Evolutionary conservation across 2,113 vertebrate species (phyloP).

Genomic region (Eudyptes chrysolophus): DNA sequence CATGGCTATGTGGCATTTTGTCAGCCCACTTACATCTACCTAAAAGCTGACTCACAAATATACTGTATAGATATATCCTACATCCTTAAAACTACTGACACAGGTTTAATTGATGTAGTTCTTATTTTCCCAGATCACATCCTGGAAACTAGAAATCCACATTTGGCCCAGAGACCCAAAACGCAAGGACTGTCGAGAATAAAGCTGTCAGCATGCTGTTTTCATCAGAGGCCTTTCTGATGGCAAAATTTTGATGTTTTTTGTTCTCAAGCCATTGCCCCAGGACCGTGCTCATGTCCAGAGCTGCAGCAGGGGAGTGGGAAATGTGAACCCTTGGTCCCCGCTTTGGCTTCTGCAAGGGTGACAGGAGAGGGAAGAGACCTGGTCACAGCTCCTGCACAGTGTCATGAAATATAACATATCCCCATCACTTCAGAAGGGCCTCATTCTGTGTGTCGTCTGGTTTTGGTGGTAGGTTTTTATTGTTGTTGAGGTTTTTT

Average conservation of each 20-base stretch:
- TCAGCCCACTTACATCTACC: background rate
- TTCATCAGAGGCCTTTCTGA: background rate
- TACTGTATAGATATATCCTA: background rate
- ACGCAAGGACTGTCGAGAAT: fast-evolving
- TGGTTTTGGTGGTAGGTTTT: background rate
- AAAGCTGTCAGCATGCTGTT: background rate
- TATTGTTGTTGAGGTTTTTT: background rate
- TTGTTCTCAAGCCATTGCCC: background rate
- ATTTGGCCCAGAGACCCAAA: background rate
- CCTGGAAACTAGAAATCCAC: background rate
- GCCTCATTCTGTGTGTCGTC: background rate
- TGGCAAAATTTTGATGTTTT: background rate
- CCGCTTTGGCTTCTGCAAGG: background rate
- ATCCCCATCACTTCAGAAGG: fast-evolving
- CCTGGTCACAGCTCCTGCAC: background rate
- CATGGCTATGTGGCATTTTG: background rate
- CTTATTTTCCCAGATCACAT: background rate
- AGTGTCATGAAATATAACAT: background rate
- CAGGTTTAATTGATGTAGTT: background rate
- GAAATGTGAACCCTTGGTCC: background rate
- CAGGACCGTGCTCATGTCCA: background rate
- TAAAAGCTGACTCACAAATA: background rate
- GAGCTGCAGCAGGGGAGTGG: background rate
- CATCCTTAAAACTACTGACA: background rate
- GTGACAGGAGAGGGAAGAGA: background rate